Evolutionary conservation across 2,113 vertebrate genomes (phyloP), one percentile per base, ranked within the genome.

Genomic region (Todiramphus chloris): DNA sequence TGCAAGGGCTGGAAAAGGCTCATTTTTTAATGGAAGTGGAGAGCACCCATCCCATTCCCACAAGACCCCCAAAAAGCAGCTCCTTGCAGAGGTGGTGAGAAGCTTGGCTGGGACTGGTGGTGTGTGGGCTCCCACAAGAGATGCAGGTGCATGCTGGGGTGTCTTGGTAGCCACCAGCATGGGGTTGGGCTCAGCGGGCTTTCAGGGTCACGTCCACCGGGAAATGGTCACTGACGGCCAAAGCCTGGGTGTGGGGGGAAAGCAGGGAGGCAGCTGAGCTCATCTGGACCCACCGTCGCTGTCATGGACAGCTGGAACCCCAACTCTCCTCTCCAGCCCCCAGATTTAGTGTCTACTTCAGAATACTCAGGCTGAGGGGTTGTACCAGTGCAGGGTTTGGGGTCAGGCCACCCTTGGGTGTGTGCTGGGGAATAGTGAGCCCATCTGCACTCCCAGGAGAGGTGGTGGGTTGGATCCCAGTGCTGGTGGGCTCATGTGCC

Each of bases 161-260:
- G n/a, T 69, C 21, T 27, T 8, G 8, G 44, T 56, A 27, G 67
- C 62, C 3, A 0, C 37, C 0, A 1, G 25, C 1, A 0, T 0
- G 0, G 50, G 62, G 24, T 31, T 0, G 2, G 72, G 63, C 10
- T 93, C 76, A 90, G 41, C 1, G 16, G 18, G 80, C 27, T 92
- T 60, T 84, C 84, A 99, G 96, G 37, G 67, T 93, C 94, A 99
- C 98, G 94, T 99, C 98, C 92, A 99, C 99, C 0, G 98, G 98
- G 87, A 97, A 99, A 96, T 99, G 99, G 97, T 99, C 98, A 0
- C 98, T 99, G 80, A 99, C 96, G 1, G 98, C 98, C 94, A 98
- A 60, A 12, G 98, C 98, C 99, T 99, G 96, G 3, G 24, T 9
- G 6, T 19, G 16, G 16, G 43, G 33, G 13, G 3, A 39, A 31